phyloP scores from a whole-genome alignment of 1,140 invertebrate genomes.

The Sminthurinus signatus region DNA sequence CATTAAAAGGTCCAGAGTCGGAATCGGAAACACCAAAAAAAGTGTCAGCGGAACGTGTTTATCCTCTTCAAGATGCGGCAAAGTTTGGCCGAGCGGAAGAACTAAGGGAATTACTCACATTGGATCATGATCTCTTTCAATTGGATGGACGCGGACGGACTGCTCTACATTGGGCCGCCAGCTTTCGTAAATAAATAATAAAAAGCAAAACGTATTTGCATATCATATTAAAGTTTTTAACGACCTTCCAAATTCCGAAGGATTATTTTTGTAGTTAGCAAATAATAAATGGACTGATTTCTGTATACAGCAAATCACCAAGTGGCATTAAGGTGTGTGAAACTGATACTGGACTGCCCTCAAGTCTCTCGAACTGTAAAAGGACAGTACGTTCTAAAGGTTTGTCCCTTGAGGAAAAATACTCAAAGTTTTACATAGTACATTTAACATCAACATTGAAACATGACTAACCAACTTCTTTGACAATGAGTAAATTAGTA shows the following conservation, averaged over 20 bases:
- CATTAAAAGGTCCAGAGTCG: no score
- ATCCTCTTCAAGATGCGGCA: not conserved
- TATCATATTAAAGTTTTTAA: not conserved
- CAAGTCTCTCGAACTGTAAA: not conserved
- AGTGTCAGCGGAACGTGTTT: no score
- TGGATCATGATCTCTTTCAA: not conserved
- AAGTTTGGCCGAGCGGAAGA: not conserved
- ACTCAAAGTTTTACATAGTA: no score
- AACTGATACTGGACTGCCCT: not conserved
- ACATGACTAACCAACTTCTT: no score
- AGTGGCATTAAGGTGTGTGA: slow-evolving; percentile 14
- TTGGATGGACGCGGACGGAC: slow-evolving; percentile 8
- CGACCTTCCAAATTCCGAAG: no score
- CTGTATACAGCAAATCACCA: slow-evolving; percentile 8
- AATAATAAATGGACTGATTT: not conserved
- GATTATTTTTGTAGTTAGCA: not conserved
- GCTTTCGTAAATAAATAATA: slow-evolving; percentile 16
- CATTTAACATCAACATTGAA: no score
- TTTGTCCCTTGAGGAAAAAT: no score
- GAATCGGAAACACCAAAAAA: no score
- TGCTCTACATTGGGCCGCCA: slow-evolving; percentile 20
- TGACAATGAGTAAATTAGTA: no score
- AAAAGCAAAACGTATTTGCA: not conserved
- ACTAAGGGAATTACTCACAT: not conserved
- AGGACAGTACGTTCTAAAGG: not conserved